A percentile compares a stretch with the other conserved stretches of the same genome.
Evolutionary conservation across 2,888 invertebrate species (phyloP).

Genomic region (Buathra laborator): DNA sequence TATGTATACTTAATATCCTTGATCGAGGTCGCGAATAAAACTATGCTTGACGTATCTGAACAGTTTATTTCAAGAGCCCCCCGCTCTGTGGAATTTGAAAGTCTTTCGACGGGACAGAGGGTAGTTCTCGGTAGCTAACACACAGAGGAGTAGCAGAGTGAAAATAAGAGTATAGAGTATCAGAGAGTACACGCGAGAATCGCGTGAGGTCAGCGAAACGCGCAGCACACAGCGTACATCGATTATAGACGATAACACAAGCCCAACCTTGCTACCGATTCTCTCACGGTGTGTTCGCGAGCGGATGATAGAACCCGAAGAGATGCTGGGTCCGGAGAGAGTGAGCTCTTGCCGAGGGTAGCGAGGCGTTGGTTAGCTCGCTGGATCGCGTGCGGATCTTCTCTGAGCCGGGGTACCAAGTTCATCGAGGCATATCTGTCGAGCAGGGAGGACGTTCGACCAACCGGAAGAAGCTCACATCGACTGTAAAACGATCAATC

Average conservation of each 20-base stretch:
- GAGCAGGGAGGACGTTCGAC: conserved; percentile 76
- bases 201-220: conserved; percentile 47
- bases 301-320: conserved; percentile 28
- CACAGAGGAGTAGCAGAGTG: not conserved
- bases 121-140: not conserved
- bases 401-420: conserved; percentile 55
- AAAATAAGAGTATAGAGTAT: not conserved
- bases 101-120: not conserved
- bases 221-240: conserved; percentile 25
- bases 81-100: conserved; percentile 19
- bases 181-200: conserved; percentile 15
- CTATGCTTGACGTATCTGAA: not conserved
- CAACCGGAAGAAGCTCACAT: conserved; percentile 81
- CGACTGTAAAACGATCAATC: conserved; percentile 81
- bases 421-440: conserved; percentile 64
- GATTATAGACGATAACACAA: conserved; percentile 47
- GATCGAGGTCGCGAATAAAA: conserved; percentile 40
- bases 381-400: conserved; percentile 43
- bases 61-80: conserved; percentile 53
- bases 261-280: conserved; percentile 6
- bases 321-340: conserved; percentile 28
- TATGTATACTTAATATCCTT: conserved; percentile 24
- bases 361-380: conserved; percentile 59
- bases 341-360: conserved; percentile 40
- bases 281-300: conserved; percentile 11